Percentiles rank a stretch among this genome's conserved stretches.
phyloP scores from a whole-genome alignment of 2,113 vertebrate species.

The Bubalus kerabau region DNA sequence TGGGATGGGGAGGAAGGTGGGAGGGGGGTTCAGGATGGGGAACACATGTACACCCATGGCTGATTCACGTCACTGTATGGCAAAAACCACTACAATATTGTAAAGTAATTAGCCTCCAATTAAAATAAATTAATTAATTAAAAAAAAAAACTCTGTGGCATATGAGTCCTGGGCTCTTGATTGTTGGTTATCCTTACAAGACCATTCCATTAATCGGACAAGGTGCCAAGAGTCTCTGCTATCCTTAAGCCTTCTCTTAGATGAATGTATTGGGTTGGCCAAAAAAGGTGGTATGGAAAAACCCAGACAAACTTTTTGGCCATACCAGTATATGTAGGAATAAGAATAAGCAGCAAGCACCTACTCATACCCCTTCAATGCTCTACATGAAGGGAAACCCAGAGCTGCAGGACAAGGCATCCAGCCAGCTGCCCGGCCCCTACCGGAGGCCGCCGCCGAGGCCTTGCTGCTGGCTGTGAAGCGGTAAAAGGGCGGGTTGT shows the following conservation, averaged over 20 bases:
- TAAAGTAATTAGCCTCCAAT: background rate
- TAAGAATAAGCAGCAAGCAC: background rate
- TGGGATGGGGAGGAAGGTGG: background rate
- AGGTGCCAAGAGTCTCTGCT: background rate
- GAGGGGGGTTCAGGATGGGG: background rate
- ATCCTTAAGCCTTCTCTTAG: background rate
- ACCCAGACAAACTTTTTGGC: background rate
- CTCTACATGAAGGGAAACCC: background rate
- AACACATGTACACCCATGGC: background rate
- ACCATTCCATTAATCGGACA: background rate
- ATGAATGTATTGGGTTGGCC: background rate
- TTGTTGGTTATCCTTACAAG: background rate
- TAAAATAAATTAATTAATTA: background rate
- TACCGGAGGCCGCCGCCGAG: conserved; percentile 93
- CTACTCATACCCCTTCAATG: background rate
- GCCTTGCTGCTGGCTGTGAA: conserved; percentile 95
- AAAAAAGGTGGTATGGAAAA: background rate
- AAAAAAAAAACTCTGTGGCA: background rate
- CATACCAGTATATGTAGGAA: background rate
- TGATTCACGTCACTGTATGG: background rate
- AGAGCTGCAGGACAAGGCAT: background rate
- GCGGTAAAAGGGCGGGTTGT: conserved; percentile 97
- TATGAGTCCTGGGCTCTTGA: background rate
- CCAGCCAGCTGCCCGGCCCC: background rate
- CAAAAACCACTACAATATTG: background rate